A percentile compares a stretch with the other conserved stretches of the same genome.
Conservation (phyloP, 2,888 invertebrate genomes). For the Ceratothoa steindachneri region DNA sequence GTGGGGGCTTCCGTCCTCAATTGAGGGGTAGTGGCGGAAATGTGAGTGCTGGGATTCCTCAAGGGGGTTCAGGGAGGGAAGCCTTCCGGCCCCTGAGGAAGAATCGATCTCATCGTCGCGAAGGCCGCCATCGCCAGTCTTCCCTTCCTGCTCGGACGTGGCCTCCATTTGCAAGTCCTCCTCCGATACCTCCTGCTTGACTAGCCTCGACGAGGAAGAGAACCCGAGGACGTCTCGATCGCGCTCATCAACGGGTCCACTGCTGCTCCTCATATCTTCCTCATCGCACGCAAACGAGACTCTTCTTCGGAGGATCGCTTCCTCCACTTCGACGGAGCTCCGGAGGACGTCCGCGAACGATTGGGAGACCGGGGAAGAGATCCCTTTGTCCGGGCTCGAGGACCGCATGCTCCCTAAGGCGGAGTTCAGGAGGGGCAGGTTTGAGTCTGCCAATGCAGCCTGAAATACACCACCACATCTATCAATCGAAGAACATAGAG, state of each 20-base stretch:
- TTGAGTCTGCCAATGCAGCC: slow-evolving; percentile 47
- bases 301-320: background rate
- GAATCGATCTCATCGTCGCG: background rate
- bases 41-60: slow-evolving; percentile 14
- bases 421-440: slow-evolving; percentile 43
- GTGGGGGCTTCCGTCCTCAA: slow-evolving; percentile 32
- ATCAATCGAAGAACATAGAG: too few species aligned
- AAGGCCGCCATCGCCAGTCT: too few species aligned
- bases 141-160: background rate
- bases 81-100: background rate
- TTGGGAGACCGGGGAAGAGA: slow-evolving; percentile 28
- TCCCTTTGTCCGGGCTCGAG: slow-evolving; percentile 32
- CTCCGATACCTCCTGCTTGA: slow-evolving; percentile 38
- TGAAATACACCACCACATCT: slow-evolving; percentile 23
- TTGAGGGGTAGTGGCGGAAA: slow-evolving; percentile 30
- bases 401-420: slow-evolving; percentile 31
- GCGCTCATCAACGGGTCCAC: slow-evolving; percentile 18
- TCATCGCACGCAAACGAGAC: background rate
- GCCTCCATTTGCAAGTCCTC: slow-evolving; percentile 33
- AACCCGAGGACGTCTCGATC: slow-evolving; percentile 19
- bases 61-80: background rate
- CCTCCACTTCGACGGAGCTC: slow-evolving; percentile 7
- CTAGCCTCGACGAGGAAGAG: slow-evolving; percentile 27
- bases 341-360: slow-evolving; percentile 35
- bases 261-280: background rate